Evolutionary conservation across 2,888 invertebrate species (phyloP).

Genomic region (Lasioglossum morio): DNA sequence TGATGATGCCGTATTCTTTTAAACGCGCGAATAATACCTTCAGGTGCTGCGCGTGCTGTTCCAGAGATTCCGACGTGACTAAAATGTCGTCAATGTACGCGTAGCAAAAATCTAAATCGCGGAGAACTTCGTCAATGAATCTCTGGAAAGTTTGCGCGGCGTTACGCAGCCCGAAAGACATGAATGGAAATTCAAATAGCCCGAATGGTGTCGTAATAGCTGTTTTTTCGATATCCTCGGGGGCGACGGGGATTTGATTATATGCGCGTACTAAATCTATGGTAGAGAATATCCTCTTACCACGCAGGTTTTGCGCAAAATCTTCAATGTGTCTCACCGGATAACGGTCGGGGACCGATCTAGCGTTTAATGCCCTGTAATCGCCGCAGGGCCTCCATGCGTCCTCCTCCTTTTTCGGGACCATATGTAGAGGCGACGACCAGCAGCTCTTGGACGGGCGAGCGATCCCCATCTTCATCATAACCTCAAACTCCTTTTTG

Average conservation of each 20-base stretch:
- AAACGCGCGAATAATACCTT: no score
- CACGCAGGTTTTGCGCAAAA: no score
- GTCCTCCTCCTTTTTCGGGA: background rate
- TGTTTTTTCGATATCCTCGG: no score
- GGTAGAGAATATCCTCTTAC: no score
- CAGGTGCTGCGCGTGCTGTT: no score
- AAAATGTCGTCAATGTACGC: background rate
- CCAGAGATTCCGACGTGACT: no score
- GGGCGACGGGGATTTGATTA: background rate
- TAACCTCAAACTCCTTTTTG: background rate
- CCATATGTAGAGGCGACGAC: background rate
- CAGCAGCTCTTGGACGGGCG: background rate
- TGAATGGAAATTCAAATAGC: background rate
- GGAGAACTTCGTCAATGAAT: background rate
- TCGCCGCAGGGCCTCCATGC: constrained; percentile 14
- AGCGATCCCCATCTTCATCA: background rate
- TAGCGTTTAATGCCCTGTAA: background rate
- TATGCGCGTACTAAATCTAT: constrained; percentile 1
- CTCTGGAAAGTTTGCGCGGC: constrained; percentile 15
- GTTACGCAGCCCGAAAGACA: background rate
- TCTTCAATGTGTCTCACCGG: background rate
- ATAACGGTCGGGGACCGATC: background rate
- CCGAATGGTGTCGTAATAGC: no score
- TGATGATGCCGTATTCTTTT: no score
- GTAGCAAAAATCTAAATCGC: no score